phyloP scores from a whole-genome alignment of 1,140 invertebrate species.

The Trichonephila inaurata region DNA sequence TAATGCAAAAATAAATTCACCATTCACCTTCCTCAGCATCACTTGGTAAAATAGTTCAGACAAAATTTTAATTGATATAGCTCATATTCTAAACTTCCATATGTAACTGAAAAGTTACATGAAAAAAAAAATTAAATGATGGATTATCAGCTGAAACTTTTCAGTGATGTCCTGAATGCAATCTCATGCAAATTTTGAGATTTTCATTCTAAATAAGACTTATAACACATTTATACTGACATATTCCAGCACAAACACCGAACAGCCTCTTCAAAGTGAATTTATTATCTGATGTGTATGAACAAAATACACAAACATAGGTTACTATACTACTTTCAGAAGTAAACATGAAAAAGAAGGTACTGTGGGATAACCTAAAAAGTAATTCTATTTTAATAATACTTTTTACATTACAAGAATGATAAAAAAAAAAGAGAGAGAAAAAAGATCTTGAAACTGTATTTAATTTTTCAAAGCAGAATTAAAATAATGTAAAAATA shows the following conservation, averaged over 20 bases:
- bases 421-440: not conserved
- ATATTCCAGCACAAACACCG: not conserved
- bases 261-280: not conserved
- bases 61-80: no score
- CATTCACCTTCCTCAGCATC: no score
- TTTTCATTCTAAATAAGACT: slow-evolving; percentile 77
- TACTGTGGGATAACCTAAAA: not conserved
- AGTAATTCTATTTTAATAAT: not conserved
- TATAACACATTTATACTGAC: slow-evolving; percentile 77
- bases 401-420: not conserved
- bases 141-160: slow-evolving; percentile 82
- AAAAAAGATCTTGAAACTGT: not conserved
- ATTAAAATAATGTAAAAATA: not conserved
- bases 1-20: not conserved
- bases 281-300: not conserved
- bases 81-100: not conserved
- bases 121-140: slow-evolving; percentile 30
- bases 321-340: not conserved
- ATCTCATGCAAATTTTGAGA: slow-evolving; percentile 56
- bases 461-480: not conserved
- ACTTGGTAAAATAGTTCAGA: no score
- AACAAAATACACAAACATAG: not conserved
- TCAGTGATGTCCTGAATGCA: slow-evolving; percentile 88
- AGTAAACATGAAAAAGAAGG: not conserved
- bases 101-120: not conserved